Conservation (phyloP, 2,113 vertebrate genomes). For the Tautogolabrus adspersus region DNA sequence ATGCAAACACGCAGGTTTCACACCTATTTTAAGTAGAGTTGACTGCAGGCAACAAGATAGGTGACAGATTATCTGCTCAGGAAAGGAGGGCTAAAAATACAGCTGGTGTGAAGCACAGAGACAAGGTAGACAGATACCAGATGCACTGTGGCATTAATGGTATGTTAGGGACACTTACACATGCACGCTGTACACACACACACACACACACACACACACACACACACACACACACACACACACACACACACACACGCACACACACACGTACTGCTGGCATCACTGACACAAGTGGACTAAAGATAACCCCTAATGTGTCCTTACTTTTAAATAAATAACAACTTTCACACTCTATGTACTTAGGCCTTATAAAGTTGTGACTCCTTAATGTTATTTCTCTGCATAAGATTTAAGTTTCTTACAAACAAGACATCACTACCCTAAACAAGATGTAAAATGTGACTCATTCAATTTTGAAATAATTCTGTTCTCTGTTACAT, state of each 20-base stretch:
- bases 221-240: slow-evolving; percentile 23
- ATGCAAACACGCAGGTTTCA: slow-evolving; percentile 24
- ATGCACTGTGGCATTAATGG: slow-evolving; percentile 60
- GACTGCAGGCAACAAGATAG: slow-evolving; percentile 47
- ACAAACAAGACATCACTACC: neutral
- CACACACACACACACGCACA: slow-evolving; percentile 23
- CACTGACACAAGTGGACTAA: slow-evolving; percentile 46
- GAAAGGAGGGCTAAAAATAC: slow-evolving; percentile 83
- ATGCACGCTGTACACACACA: slow-evolving; percentile 26
- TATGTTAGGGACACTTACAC: slow-evolving; percentile 63
- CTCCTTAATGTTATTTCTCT: neutral
- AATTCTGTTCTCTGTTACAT: neutral
- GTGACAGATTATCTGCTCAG: slow-evolving; percentile 69
- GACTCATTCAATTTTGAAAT: neutral
- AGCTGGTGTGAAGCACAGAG: slow-evolving; percentile 65
- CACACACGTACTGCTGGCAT: slow-evolving; percentile 24
- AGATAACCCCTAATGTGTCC: slow-evolving; percentile 58
- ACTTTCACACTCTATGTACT: slow-evolving; percentile 14
- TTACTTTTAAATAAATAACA: slow-evolving; percentile 42
- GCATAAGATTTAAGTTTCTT: neutral
- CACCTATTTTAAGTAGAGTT: slow-evolving; percentile 31
- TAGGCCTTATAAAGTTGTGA: neutral
- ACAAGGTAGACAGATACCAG: slow-evolving; percentile 75
- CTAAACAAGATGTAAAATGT: slow-evolving; percentile 2
- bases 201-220: slow-evolving; percentile 22